These are phyloP conservation scores for Tipula vernalis DNA, from an alignment of 2,888 invertebrate genomes.

Conservation along the genomic window DNA sequence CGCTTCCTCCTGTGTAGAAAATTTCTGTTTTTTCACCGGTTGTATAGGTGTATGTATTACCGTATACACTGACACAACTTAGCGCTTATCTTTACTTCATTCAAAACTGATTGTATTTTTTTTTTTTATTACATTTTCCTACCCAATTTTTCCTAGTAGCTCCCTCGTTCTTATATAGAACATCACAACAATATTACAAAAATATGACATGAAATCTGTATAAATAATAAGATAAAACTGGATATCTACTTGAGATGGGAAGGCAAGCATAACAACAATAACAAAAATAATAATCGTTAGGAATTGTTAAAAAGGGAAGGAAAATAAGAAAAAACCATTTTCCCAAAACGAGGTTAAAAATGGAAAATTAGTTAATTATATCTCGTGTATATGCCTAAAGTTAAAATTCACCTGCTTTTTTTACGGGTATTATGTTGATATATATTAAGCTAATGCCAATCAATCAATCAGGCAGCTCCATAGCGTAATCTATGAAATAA, in stretches of 20 bases:
- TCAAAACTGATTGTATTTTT: neutral
- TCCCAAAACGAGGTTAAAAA: neutral
- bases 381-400: neutral
- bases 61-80: neutral
- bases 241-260: neutral
- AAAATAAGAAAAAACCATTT: neutral
- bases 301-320: neutral
- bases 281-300: neutral
- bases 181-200: neutral
- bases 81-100: neutral
- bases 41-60: neutral
- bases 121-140: neutral
- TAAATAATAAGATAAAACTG: neutral
- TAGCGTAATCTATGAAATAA: neutral
- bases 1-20: neutral
- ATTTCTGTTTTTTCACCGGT: neutral
- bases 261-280: neutral
- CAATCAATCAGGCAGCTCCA: neutral
- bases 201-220: neutral
- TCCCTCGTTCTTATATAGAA: neutral
- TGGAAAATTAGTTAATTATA: neutral
- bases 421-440: neutral
- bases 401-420: neutral
- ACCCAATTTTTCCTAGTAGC: neutral
- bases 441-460: neutral